Evolutionary conservation across 2,797 vertebrate genomes (phyloP).

Genomic region (Poliocrania exsul): DNA sequence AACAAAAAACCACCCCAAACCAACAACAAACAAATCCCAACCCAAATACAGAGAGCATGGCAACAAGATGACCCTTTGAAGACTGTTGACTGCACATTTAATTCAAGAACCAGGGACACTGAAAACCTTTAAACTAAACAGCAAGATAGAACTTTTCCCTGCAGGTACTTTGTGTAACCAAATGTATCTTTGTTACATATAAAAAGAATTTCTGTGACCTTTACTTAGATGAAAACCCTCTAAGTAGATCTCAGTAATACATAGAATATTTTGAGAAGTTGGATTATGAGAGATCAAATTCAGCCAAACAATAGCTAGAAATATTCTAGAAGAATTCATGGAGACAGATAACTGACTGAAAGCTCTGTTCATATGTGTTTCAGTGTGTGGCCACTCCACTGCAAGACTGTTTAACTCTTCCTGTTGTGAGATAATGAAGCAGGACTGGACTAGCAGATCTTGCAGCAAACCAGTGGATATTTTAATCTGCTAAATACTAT

Average conservation of each 20-base stretch:
- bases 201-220: neutral
- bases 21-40: neutral
- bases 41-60: neutral
- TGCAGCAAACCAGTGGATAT: neutral
- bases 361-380: neutral
- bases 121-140: neutral
- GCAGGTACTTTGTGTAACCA: neutral
- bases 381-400: neutral
- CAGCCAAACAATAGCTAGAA: neutral
- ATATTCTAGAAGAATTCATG: neutral
- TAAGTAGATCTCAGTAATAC: neutral
- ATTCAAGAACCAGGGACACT: neutral
- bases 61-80: neutral
- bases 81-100: neutral
- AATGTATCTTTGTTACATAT: neutral
- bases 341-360: neutral
- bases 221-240: neutral
- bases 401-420: neutral
- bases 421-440: neutral
- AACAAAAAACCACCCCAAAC: no score
- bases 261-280: neutral
- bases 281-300: neutral
- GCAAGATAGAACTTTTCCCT: neutral
- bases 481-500: neutral
- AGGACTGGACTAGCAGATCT: neutral